phyloP scores from a whole-genome alignment of 2,797 vertebrate genomes.

The Mormyrus hasselquistii region DNA sequence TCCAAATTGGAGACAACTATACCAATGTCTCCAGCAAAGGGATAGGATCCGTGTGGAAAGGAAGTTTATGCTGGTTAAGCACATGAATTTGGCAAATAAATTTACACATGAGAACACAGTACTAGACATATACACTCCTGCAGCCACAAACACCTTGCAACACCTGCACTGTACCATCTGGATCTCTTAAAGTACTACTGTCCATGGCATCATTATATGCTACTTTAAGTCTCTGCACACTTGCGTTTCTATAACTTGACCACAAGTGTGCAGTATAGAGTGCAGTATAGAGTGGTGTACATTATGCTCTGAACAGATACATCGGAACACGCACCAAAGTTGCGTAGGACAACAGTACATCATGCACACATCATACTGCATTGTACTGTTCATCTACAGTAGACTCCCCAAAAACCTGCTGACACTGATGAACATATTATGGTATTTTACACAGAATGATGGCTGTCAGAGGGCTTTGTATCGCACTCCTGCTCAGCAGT shows the following conservation, averaged over 20 bases:
- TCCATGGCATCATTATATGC: not conserved
- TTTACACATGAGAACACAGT: not conserved
- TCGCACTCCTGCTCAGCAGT: not conserved
- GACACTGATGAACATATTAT: not conserved
- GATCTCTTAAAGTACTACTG: not conserved
- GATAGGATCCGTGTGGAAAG: not conserved
- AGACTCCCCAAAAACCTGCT: not conserved
- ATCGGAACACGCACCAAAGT: not conserved
- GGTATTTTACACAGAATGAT: not conserved
- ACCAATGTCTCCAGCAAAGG: not conserved
- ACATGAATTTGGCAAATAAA: not conserved
- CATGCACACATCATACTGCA: not conserved
- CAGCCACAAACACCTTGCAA: not conserved
- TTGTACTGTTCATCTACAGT: not conserved
- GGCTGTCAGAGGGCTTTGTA: not conserved
- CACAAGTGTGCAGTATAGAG: not conserved
- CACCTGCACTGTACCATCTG: not conserved
- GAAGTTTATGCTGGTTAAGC: not conserved
- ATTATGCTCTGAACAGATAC: not conserved
- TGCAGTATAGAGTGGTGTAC: not conserved
- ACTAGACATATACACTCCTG: not conserved
- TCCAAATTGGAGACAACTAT: not conserved
- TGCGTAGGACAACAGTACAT: not conserved
- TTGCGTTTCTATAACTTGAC: not conserved
- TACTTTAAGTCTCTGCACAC: not conserved